These are phyloP conservation scores for Piprites chloris DNA, from an alignment of 2,113 vertebrate genomes.

Conservation along the genomic window DNA sequence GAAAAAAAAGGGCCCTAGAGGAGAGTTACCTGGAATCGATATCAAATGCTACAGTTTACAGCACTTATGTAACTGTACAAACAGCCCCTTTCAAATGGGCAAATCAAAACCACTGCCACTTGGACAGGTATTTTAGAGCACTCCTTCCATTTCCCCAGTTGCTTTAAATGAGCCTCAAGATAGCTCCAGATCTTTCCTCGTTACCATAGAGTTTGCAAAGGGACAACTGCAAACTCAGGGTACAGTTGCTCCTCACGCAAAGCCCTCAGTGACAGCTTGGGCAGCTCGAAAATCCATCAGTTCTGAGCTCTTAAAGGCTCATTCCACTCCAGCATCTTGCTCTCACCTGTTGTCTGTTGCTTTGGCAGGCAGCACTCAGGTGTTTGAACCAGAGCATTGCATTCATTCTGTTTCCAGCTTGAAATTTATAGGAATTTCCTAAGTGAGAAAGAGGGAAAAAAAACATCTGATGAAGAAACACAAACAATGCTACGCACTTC, in stretches of 20 bases:
- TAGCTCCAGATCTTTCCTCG: background rate
- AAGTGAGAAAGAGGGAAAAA: background rate
- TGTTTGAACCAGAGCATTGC: slow-evolving; percentile 98
- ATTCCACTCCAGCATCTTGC: background rate
- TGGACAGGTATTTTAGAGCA: background rate
- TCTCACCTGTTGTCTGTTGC: slow-evolving; percentile 94
- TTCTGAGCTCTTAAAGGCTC: background rate
- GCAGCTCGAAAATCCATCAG: background rate
- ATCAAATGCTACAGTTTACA: background rate
- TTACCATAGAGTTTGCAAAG: background rate
- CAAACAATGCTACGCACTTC: background rate
- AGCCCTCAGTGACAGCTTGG: background rate
- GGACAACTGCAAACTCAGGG: background rate
- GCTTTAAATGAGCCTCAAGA: background rate
- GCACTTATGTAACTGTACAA: background rate
- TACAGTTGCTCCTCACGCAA: background rate
- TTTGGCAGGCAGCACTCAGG: slow-evolving; percentile 94
- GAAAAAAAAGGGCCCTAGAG: background rate
- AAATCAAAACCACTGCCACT: background rate
- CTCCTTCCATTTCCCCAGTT: background rate
- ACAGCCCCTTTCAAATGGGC: background rate
- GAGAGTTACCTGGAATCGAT: background rate
- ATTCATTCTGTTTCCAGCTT: slow-evolving; percentile 92
- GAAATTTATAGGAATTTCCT: slow-evolving; percentile 99
- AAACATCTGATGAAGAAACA: background rate